Conservation (phyloP, 2,888 invertebrate species). For the Elysia crispata region DNA sequence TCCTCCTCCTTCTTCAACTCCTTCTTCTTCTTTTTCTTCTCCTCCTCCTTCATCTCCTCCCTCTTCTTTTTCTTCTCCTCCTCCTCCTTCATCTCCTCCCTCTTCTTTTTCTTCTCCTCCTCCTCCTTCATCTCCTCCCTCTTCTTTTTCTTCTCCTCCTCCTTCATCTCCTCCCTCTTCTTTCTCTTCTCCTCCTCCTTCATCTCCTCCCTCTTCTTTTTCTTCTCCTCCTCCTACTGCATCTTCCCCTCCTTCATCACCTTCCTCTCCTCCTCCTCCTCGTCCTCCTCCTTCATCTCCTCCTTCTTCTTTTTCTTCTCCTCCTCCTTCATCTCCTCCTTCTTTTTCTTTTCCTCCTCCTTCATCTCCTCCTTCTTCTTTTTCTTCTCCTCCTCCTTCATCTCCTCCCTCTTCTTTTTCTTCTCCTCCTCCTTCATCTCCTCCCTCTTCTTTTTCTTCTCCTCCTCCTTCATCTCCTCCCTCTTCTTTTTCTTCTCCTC, state of each 20-base stretch:
- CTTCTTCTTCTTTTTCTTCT: slow-evolving; percentile 13
- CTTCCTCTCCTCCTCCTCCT: neutral
- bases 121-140: slow-evolving; percentile 2
- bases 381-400: neutral
- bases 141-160: slow-evolving; percentile 13
- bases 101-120: too few relatives aligned
- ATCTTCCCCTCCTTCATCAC: neutral
- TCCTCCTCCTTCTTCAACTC: too few relatives aligned
- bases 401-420: neutral
- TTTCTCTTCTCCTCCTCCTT: neutral
- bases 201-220: neutral
- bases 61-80: neutral
- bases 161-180: neutral
- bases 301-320: neutral
- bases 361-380: neutral
- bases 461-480: neutral
- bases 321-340: neutral
- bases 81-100: neutral
- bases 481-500: neutral
- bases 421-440: neutral
- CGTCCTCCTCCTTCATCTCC: neutral
- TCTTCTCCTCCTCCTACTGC: neutral
- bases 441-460: neutral
- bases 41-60: neutral
- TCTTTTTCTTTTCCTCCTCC: neutral